Evolutionary conservation across 2,113 vertebrate genomes (phyloP).

Genomic region (Grammatotria lemairii): DNA sequence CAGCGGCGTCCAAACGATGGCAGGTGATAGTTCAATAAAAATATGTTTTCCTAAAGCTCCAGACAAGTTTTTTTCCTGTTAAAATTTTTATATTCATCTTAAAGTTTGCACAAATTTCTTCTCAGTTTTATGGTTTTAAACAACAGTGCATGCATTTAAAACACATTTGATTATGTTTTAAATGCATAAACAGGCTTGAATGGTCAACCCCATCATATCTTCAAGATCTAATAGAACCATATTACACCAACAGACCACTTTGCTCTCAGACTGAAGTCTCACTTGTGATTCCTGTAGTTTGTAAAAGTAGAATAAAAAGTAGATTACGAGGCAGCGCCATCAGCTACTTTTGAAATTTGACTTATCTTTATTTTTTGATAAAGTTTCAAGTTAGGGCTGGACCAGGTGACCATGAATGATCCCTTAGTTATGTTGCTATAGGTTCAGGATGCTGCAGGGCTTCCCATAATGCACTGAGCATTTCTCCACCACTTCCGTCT

Average conservation of each 20-base stretch:
- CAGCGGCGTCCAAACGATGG: not conserved
- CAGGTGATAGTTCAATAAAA: not conserved
- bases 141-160: not conserved
- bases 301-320: not conserved
- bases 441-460: not conserved
- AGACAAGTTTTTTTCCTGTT: not conserved
- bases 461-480: not conserved
- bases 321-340: not conserved
- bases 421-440: not conserved
- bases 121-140: not conserved
- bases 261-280: not conserved
- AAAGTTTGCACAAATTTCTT: not conserved
- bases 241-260: not conserved
- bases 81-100: not conserved
- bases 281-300: not conserved
- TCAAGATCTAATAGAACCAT: not conserved
- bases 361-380: not conserved
- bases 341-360: not conserved
- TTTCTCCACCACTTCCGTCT: not conserved
- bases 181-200: not conserved
- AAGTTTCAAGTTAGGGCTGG: not conserved
- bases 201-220: not conserved
- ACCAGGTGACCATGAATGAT: not conserved
- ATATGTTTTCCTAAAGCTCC: not conserved
- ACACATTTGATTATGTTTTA: not conserved